Evolutionary conservation across 2,797 vertebrate species (phyloP), one percentile per base, ranked within the genome.

Genomic region (Crossoptilon crossoptilon): DNA sequence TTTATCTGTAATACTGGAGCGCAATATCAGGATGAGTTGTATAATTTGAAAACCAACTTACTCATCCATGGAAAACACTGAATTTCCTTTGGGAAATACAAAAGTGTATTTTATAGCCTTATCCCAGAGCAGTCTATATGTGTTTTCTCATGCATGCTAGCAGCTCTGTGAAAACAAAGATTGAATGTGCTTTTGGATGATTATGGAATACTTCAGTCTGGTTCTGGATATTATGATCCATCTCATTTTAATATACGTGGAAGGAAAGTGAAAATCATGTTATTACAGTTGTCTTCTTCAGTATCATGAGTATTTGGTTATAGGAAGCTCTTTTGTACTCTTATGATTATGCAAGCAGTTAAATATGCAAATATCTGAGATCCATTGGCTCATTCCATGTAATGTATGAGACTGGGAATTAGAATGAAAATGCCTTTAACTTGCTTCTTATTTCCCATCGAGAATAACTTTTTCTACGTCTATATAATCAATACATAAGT

Each of bases 81-180:
- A 58, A 87, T 93, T 96, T 95, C 89, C 68, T 90, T 94, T 82
- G 92, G 87, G 91, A 96, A 93, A 91, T 56, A 71, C 11, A 11
- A 72, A 56, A 81, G 37, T 79, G 55, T 92, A 60, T 79, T 68
- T 95, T 95, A 75, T 51, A 75, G 53, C n/a, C 15, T 37, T 83
- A 58, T 8, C 3, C 14, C 21, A 55, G 67, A 83, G 93, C 64
- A 59, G 14, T 14, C 11, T 71, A 2, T 1, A 0, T 85, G n/a
- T 73, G 17, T 69, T 89, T 94, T 85, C 43, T 87, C 16, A 72
- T 75, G 10, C 66, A 26, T 23, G 55, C 14, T 56, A 82, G 35
- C 21, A 84, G 35, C 27, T 89, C 66, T 83, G 67, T 64, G 68
- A 78, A 88, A 85, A 63, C 41, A 59, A 83, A 77, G 46, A 72